Evolutionary conservation across 2,888 invertebrate species (phyloP), one percentile per base, ranked within the genome.

Genomic region (Tetragonisca angustula): DNA sequence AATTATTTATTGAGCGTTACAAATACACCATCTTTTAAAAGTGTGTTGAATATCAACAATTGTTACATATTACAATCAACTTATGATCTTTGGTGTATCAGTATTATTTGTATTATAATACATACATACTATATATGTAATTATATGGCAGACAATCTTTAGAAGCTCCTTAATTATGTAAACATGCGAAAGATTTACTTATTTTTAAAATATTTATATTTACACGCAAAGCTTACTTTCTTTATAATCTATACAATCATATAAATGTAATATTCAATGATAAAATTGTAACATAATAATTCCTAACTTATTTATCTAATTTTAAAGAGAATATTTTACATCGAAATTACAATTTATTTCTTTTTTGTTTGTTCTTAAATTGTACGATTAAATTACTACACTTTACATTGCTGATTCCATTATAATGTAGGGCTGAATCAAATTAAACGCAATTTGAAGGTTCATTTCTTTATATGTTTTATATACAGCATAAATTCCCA

Each of bases 251-350:
- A 94, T 94, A 94, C 94, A 94, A 92, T 93, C 91, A 94, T 93
- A 87, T 93, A 93, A 93, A 93, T 91, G 91, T 92, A 92, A 93
- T 93, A 91, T 93, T 92, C 91, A 92, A 92, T 93, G 92, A 93
- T 94, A 93, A 93, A 94, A 93, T 92, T 92, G 90, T 93, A 93
- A 94, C 92, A 89, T 92, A 94, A 92, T 93, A 93, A 93, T 93
- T 90, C 91, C 92, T 94, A 94, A 87, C 90, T 93, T 93, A 93
- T 77, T 91, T 92, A 91, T 87, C 91, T 93, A 93, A 86, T 89
- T 91, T 93, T 90, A 91, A 92, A 92, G 92, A 92, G 91, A 92
- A 92, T 94, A 93, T 94, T 93, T 93, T 94, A 94, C 94, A 94
- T 92, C 92, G 91, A 93, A 94, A 94, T 93, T 94, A 94, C 94